A percentile compares a stretch with the other conserved stretches of the same genome.
These are phyloP conservation scores for Drosophila burlai DNA, from an alignment of 1,140 invertebrate species.

Conservation along the genomic window DNA sequence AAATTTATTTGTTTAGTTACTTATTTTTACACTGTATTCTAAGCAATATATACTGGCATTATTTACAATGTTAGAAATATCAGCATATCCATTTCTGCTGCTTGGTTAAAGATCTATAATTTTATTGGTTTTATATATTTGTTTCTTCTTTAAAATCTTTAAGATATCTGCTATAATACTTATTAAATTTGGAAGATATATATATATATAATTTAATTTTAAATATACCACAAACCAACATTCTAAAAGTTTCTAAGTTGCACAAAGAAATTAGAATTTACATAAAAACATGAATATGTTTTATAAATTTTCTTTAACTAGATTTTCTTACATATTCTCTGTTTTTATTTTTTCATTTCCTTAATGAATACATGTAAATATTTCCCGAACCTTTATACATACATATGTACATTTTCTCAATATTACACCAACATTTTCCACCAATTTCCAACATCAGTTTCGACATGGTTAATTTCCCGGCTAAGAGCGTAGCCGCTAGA, in stretches of 20 bases:
- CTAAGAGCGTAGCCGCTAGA: constrained; percentile 14
- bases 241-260: background rate
- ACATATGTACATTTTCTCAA: background rate
- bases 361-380: background rate
- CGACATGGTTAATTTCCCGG: background rate
- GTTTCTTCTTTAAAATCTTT: too few relatives aligned
- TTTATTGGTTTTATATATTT: too few relatives aligned
- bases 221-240: background rate
- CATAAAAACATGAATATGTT: background rate
- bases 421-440: constrained; percentile 7
- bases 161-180: too few relatives aligned
- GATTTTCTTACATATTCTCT: background rate
- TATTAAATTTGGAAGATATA: too few relatives aligned
- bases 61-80: too few relatives aligned
- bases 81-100: too few relatives aligned
- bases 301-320: accelerated
- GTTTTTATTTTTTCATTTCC: background rate
- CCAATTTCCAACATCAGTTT: background rate
- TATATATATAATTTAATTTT: too few relatives aligned
- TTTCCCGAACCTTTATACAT: background rate
- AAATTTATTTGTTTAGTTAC: too few relatives aligned
- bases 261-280: background rate
- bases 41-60: too few relatives aligned
- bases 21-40: too few relatives aligned
- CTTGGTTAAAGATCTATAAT: too few relatives aligned